A percentile compares a stretch with the other conserved stretches of the same genome.
Evolutionary conservation across 2,113 vertebrate species (phyloP).

Genomic region (Hydropotes inermis): DNA sequence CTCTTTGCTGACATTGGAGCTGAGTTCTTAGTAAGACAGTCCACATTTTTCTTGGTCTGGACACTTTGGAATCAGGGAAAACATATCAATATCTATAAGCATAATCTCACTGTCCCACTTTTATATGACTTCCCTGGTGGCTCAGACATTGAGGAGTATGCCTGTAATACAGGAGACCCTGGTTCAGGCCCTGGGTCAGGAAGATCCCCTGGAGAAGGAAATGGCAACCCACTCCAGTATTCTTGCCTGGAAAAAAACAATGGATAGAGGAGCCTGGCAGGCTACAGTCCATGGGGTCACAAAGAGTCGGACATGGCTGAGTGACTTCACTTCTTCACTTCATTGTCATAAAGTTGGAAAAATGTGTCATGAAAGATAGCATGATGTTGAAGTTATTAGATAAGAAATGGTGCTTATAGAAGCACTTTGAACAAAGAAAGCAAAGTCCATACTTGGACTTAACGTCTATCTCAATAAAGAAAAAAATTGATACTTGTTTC

Average conservation of each 20-base stretch:
- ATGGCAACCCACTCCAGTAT: background rate
- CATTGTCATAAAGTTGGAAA: background rate
- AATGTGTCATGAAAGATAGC: background rate
- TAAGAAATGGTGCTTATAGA: background rate
- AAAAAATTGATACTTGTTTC: background rate
- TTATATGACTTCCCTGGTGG: background rate
- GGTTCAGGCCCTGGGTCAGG: background rate
- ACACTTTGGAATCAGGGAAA: background rate
- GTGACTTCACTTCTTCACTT: background rate
- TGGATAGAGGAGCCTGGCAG: background rate
- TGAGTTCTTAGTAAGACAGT: background rate
- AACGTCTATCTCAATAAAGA: background rate
- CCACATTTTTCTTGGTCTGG: background rate
- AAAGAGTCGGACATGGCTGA: background rate
- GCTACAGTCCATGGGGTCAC: accelerated
- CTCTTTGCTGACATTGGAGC: background rate
- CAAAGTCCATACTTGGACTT: background rate
- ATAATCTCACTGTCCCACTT: background rate
- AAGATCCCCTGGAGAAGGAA: background rate
- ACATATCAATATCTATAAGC: background rate
- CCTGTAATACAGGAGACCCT: background rate
- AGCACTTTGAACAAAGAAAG: background rate
- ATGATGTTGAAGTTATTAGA: background rate
- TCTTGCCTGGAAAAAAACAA: background rate
- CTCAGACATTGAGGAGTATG: background rate